These are phyloP conservation scores for Strix uralensis DNA, from an alignment of 2,113 vertebrate genomes.

Conservation along the genomic window DNA sequence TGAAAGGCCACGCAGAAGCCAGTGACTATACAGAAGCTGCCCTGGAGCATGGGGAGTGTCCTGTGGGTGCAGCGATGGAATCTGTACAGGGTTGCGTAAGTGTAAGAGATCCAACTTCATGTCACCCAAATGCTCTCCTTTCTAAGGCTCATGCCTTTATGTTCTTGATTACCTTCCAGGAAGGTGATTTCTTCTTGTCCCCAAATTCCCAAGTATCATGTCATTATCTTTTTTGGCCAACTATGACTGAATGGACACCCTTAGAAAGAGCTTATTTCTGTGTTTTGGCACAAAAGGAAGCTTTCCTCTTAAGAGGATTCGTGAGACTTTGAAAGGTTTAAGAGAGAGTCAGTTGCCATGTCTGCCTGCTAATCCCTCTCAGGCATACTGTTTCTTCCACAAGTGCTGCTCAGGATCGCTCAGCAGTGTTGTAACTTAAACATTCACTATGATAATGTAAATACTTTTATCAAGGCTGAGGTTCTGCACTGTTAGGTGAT, in stretches of 20 bases:
- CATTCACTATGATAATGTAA: not conserved
- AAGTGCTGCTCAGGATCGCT: not conserved
- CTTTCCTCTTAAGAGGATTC: not conserved
- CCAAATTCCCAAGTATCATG: not conserved
- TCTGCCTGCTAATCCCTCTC: not conserved
- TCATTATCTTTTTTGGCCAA: not conserved
- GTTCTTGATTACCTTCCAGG: not conserved
- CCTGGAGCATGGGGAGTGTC: slow-evolving; percentile 16
- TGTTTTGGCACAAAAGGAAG: not conserved
- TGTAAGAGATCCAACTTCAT: no score
- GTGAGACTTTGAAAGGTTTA: not conserved
- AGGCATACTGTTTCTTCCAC: not conserved
- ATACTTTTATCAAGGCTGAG: not conserved
- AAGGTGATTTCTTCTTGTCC: not conserved
- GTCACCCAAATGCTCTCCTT: not conserved
- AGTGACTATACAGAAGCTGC: not conserved
- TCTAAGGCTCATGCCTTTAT: not conserved
- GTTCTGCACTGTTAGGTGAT: not conserved
- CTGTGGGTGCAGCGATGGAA: not conserved
- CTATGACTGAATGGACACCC: not conserved
- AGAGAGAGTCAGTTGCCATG: not conserved
- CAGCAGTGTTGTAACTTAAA: not conserved
- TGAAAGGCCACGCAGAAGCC: not conserved
- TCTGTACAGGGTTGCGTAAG: not conserved
- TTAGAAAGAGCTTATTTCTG: not conserved